These are phyloP conservation scores for Oostethus manadensis DNA, from an alignment of 2,113 vertebrate species.

Conservation along the genomic window DNA sequence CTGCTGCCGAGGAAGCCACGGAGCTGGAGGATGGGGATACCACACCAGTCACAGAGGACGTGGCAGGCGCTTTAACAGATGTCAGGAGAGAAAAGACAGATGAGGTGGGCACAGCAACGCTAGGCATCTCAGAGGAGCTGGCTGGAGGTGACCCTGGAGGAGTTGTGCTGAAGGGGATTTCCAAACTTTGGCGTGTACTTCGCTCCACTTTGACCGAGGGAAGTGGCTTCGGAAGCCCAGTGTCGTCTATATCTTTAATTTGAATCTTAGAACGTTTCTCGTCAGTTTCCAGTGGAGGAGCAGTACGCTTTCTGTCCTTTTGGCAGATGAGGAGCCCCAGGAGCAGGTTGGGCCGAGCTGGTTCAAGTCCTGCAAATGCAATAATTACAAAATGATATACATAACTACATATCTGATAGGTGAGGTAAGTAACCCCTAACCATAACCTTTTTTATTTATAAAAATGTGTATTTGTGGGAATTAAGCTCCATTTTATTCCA, in stretches of 20 bases:
- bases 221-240: constrained; percentile 59
- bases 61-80: constrained; percentile 68
- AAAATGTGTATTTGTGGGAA: no score
- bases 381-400: not conserved
- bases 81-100: constrained; percentile 75
- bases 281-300: constrained; percentile 65
- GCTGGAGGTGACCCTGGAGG: constrained; percentile 84
- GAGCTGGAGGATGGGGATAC: constrained; percentile 54
- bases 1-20: constrained; percentile 25
- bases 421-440: no score
- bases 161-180: constrained; percentile 72
- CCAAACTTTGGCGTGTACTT: constrained; percentile 63
- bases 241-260: constrained; percentile 71
- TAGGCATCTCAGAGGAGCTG: constrained; percentile 64
- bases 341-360: constrained; percentile 91
- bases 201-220: constrained; percentile 59
- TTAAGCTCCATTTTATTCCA: no score
- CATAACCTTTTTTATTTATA: no score
- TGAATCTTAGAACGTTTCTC: constrained; percentile 80
- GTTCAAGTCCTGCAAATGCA: constrained; percentile 84
- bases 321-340: constrained; percentile 94
- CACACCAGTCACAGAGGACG: constrained; percentile 27
- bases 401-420: no score
- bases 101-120: constrained; percentile 49
- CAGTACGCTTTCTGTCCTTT: constrained; percentile 82